Conservation (phyloP, 2,797 vertebrate species). For the Psittacula derbiana region DNA sequence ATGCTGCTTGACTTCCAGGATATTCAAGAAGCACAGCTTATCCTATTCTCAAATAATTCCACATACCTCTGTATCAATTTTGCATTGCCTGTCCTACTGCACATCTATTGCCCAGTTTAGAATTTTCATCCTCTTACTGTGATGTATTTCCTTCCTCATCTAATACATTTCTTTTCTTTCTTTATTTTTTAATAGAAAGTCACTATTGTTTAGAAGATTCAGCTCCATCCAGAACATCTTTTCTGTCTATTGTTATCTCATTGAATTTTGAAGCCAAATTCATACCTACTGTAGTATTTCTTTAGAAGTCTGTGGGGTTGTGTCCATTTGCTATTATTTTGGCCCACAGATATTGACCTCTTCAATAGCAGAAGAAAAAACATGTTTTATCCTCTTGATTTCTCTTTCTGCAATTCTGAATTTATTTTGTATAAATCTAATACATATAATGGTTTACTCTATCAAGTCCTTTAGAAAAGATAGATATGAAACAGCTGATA, state of each 20-base stretch:
- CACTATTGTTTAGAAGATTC: slow-evolving; percentile 1
- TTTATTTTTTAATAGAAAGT: neutral
- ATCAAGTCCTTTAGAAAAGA: neutral
- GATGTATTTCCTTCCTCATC: neutral
- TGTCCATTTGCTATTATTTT: neutral
- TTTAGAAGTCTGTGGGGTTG: neutral
- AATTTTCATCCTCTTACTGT: neutral
- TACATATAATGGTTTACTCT: neutral
- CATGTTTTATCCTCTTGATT: neutral
- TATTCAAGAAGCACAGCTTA: neutral
- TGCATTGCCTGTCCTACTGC: neutral
- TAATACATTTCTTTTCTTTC: neutral
- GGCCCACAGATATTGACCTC: neutral
- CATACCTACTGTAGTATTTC: neutral
- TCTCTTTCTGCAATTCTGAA: neutral
- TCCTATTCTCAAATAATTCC: neutral
- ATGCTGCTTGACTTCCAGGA: neutral
- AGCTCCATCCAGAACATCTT: neutral
- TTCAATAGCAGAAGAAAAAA: neutral
- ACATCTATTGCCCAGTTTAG: neutral
- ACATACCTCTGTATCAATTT: neutral
- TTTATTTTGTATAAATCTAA: neutral
- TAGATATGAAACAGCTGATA: neutral
- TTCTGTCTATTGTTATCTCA: neutral
- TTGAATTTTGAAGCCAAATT: neutral